A percentile compares a stretch with the other conserved stretches of the same genome.
Evolutionary conservation across 1,140 invertebrate species (phyloP).

Genomic region (Oedothorax gibbosus): DNA sequence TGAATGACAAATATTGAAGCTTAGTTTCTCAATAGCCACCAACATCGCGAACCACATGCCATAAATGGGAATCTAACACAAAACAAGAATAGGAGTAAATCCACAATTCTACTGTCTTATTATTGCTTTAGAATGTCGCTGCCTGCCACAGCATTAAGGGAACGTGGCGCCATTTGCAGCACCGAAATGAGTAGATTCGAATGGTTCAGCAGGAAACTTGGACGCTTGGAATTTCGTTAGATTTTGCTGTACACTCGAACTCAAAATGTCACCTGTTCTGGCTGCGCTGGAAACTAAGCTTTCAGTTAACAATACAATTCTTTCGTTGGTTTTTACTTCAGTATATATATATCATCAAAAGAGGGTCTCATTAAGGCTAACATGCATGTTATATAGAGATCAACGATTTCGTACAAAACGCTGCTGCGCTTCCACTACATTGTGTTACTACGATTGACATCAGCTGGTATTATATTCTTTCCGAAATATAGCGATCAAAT

Average conservation of each 20-base stretch:
- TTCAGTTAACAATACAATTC: neutral
- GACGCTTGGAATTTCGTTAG: too few relatives aligned
- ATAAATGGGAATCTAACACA: too few relatives aligned
- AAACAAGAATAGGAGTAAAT: too few relatives aligned
- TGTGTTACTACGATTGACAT: conserved; percentile 42
- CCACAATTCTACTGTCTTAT: neutral
- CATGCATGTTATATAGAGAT: conserved; percentile 23
- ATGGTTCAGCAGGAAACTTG: too few relatives aligned
- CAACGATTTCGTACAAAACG: conserved; percentile 43
- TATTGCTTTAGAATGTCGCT: conserved; percentile 23
- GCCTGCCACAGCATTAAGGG: too few relatives aligned
- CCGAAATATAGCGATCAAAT: conserved; percentile 42
- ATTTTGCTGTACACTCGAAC: neutral
- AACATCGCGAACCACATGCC: neutral
- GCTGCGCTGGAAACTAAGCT: conserved; percentile 41
- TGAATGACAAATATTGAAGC: conserved; percentile 3
- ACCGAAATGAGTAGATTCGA: conserved; percentile 1
- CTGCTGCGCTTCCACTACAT: conserved; percentile 31
- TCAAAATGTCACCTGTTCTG: neutral
- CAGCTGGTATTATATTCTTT: conserved; percentile 11
- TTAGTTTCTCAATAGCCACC: conserved; percentile 12
- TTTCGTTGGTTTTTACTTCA: conserved; percentile 47
- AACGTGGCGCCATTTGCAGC: conserved; percentile 7
- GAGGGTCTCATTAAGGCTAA: conserved; percentile 47
- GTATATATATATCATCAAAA: conserved; percentile 46